Percentiles rank a stretch among this genome's conserved stretches.
Conservation (phyloP, 2,888 invertebrate species). For the Oscheius sp. region DNA sequence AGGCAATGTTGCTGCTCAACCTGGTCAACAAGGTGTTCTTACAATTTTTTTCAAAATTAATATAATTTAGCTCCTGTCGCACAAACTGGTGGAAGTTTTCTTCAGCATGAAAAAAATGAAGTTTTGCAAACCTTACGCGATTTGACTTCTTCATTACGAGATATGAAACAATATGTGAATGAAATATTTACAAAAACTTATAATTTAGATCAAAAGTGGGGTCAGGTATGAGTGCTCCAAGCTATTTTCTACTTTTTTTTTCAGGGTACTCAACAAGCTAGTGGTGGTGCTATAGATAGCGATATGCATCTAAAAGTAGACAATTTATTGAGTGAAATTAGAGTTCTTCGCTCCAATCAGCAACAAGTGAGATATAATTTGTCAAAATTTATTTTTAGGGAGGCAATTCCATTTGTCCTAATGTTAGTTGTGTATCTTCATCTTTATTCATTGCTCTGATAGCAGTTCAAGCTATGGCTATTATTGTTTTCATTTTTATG, state of each 20-base stretch:
- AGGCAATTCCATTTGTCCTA: conserved; percentile 34
- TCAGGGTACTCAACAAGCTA: conserved; percentile 31
- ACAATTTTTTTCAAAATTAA: no score
- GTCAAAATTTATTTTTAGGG: conserved; percentile 9
- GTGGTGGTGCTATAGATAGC: conserved; percentile 42
- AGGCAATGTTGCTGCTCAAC: conserved; percentile 35
- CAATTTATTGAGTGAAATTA: conserved; percentile 45
- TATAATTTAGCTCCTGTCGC: conserved; percentile 32
- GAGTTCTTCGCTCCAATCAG: conserved; percentile 50
- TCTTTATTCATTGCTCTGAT: conserved; percentile 61
- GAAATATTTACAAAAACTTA: conserved; percentile 68
- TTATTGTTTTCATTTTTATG: conserved; percentile 61
- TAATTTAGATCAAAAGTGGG: conserved; percentile 65
- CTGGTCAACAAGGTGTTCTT: conserved; percentile 26
- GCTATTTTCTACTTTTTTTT: neutral
- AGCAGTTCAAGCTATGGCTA: conserved; percentile 57
- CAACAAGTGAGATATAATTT: conserved; percentile 33
- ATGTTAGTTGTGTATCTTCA: conserved; percentile 53
- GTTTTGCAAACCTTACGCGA: conserved; percentile 85
- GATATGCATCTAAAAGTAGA: conserved; percentile 53
- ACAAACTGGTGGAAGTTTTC: conserved; percentile 77
- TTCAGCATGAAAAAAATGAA: conserved; percentile 87
- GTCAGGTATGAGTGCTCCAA: conserved; percentile 28
- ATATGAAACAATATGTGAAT: conserved; percentile 76
- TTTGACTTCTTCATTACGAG: conserved; percentile 81